Evolutionary conservation across 2,113 vertebrate genomes (phyloP).

Genomic region (Arenaria interpres): DNA sequence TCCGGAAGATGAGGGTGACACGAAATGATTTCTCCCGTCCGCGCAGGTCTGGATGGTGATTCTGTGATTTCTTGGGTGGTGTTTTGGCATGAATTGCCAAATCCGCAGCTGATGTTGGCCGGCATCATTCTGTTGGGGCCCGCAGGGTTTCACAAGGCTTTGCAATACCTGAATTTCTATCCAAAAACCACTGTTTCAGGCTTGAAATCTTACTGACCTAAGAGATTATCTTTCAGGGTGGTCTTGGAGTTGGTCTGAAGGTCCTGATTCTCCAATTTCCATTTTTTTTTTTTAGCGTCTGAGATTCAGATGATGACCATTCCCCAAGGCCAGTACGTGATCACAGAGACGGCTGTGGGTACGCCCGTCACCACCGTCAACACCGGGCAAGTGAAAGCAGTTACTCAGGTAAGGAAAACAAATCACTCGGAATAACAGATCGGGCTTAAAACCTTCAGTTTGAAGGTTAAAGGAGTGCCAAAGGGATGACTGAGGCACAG

Average conservation of each 20-base stretch:
- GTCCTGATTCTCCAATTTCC: neutral
- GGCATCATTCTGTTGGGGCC: neutral
- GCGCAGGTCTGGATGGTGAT: neutral
- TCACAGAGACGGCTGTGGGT: conserved; percentile 86
- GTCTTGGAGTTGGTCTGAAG: neutral
- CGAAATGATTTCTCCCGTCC: neutral
- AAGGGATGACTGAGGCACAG: neutral
- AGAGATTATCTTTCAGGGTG: neutral
- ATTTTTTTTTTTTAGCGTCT: conserved; percentile 79
- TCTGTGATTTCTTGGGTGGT: neutral
- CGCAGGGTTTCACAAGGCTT: neutral
- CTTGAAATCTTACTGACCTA: neutral
- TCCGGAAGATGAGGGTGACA: neutral
- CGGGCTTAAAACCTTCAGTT: neutral
- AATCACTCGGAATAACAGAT: neutral
- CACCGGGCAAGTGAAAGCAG: conserved; percentile 90
- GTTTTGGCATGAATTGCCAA: neutral
- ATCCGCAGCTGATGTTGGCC: neutral
- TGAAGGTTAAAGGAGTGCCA: neutral
- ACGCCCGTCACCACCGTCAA: conserved; percentile 85
- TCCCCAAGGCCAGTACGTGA: conserved; percentile 94
- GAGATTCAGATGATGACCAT: conserved; percentile 99
- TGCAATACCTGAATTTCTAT: neutral
- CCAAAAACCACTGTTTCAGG: neutral
- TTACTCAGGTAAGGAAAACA: conserved; percentile 75